Base-by-base conservation (phyloP, 2,113 vertebrate genomes). In the Anthoscopus minutus region DNA sequence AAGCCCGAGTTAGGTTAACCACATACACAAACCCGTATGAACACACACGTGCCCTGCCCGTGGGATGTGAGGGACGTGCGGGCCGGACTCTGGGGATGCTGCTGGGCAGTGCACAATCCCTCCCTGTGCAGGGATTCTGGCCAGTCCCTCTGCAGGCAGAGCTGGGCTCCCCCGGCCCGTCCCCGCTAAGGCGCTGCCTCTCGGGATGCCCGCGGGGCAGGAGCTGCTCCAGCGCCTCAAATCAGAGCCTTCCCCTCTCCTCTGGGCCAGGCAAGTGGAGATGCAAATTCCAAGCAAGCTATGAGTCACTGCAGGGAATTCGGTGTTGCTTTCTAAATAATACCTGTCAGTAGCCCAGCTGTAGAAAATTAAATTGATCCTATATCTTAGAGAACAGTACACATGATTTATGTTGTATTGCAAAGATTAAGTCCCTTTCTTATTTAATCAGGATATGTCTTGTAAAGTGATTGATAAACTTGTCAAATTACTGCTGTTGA, bases 391-490 rank as follows among this genome's bases (percentile, higher is more conserved):
- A 53, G 28, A 94, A 88, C 66, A 72, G 38, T 66, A 65, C 71
- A 81, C 56, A 81, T 82, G 86, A 92, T 91, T 57, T 72, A 90
- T 76, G 65, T 18, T 56, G 38, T 33, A 95, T 77, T 62, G 76
- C 47, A 93, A 89, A 81, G n/a, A 74, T 90, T 94, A 94, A 77
- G 37, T 81, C 65, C 33, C 50, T 54, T 94, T 95, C 83, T 66
- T 94, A 88, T 67, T 86, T 82, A 92, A 92, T 89, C 79, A 56
- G 42, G 23, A 88, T 81, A 79, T 93, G 76, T 90, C 58, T 91
- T 40, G 65, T 50, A 82, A 97, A 95, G 42, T 31, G 78, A 93
- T 72, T 47, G 67, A 96, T 90, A 93, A 89, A 93, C 50, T 61
- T 83, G 44, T 87, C 79, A 60, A 22, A 47, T 66, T 80, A 60